These are phyloP conservation scores for Hetaerina titia DNA, from an alignment of 2,888 invertebrate genomes.

Conservation along the genomic window DNA sequence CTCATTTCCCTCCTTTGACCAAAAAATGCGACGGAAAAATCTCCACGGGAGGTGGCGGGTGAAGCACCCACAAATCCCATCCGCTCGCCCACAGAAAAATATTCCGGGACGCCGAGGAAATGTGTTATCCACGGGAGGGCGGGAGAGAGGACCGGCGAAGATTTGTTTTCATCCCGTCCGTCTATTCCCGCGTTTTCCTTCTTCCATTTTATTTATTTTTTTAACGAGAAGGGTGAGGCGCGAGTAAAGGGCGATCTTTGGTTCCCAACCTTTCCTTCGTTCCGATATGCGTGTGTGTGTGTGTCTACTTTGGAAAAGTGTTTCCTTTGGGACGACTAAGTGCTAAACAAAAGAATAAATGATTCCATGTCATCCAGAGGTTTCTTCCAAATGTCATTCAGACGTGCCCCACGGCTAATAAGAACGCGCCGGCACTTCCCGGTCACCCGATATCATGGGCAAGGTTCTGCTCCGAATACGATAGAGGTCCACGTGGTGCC, in stretches of 20 bases:
- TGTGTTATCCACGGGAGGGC: slow-evolving; percentile 60
- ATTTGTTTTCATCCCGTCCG: neutral
- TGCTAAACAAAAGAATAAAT: too few species aligned
- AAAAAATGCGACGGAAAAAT: slow-evolving; percentile 37
- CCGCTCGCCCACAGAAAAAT: slow-evolving; percentile 3
- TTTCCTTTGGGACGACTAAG: too few species aligned
- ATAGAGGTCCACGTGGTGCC: too few species aligned
- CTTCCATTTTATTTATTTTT: neutral
- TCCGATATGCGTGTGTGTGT: neutral
- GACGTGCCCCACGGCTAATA: too few species aligned
- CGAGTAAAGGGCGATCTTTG: neutral
- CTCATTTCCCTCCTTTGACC: slow-evolving; percentile 41
- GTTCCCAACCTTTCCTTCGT: neutral
- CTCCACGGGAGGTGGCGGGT: neutral
- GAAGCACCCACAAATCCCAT: slow-evolving; percentile 12
- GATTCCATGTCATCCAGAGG: too few species aligned
- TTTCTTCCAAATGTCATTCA: too few species aligned
- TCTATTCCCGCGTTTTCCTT: neutral
- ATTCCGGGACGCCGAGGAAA: slow-evolving; percentile 46
- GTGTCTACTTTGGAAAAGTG: too few species aligned
- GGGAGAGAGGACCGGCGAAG: neutral
- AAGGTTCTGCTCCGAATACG: too few species aligned
- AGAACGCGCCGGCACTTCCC: too few species aligned
- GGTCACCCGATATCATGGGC: too few species aligned
- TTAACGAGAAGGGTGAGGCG: neutral